phyloP scores from a whole-genome alignment of 2,113 vertebrate genomes.

The Rynchops niger region DNA sequence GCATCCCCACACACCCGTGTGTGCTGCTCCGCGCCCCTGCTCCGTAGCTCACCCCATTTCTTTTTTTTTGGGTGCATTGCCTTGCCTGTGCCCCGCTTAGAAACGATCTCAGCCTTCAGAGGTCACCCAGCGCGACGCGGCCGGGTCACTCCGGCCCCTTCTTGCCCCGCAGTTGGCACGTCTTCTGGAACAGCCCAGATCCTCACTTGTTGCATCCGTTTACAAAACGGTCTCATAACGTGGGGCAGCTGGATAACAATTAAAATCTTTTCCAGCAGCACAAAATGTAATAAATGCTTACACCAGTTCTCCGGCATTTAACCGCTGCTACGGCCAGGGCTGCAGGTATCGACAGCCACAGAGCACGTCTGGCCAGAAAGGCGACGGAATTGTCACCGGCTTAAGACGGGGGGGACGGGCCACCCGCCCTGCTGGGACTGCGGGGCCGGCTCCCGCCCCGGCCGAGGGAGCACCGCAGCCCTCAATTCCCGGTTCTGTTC shows the following conservation, averaged over 20 bases:
- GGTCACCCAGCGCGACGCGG: rapidly evolving
- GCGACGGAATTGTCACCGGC: rapidly evolving
- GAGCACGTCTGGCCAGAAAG: neutral
- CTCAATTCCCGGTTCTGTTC: rapidly evolving
- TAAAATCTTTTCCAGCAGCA: neutral
- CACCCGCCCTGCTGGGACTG: neutral
- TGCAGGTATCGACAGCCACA: rapidly evolving
- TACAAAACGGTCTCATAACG: rapidly evolving
- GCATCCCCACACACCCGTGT: rapidly evolving
- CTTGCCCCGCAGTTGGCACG: neutral
- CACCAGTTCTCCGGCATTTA: rapidly evolving
- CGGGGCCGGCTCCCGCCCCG: neutral
- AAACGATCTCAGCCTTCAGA: neutral
- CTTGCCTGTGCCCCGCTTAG: neutral
- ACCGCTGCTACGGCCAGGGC: rapidly evolving
- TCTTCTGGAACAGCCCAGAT: rapidly evolving
- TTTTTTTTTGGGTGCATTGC: neutral
- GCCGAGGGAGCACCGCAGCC: rapidly evolving
- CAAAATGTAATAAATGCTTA: rapidly evolving
- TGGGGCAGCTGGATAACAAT: rapidly evolving
- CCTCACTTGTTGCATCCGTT: neutral
- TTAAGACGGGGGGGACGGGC: no score
- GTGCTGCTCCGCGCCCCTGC: neutral
- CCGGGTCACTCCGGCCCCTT: neutral
- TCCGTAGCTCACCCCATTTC: neutral